Evolutionary conservation across 2,888 invertebrate species (phyloP).

Genomic region (Anoncus sp.): DNA sequence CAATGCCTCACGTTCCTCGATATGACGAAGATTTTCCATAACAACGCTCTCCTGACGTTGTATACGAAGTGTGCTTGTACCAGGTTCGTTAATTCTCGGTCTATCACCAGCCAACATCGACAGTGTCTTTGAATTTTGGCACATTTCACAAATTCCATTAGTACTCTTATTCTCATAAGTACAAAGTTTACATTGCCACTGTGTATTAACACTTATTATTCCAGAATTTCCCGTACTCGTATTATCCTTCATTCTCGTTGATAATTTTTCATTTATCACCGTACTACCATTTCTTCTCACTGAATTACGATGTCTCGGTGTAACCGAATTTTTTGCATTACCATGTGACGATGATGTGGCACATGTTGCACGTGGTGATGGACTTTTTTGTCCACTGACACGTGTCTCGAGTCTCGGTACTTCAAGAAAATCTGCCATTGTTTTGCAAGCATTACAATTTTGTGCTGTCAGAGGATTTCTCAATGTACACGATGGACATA

Average conservation of each 20-base stretch:
- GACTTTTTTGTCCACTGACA: constrained; percentile 78
- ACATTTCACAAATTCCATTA: constrained; percentile 89
- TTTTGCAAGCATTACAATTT: constrained; percentile 91
- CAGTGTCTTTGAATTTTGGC: constrained; percentile 86
- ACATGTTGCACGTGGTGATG: constrained; percentile 76
- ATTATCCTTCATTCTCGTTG: constrained; percentile 76
- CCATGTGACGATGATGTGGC: constrained; percentile 64
- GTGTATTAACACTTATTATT: constrained; percentile 38
- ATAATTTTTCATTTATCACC: constrained; percentile 74
- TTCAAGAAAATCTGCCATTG: constrained; percentile 83
- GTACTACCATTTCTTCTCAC: constrained; percentile 77
- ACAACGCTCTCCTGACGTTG: constrained; percentile 90
- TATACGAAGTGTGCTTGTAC: constrained; percentile 82
- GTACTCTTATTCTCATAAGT: constrained; percentile 90
- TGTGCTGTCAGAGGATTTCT: constrained; percentile 89
- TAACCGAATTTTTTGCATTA: constrained; percentile 76
- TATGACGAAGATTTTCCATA: constrained; percentile 91
- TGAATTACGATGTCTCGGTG: constrained; percentile 80
- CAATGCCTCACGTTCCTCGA: constrained; percentile 94
- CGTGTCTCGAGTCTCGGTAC: constrained; percentile 76
- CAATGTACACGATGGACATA: constrained; percentile 89
- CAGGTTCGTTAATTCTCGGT: constrained; percentile 79
- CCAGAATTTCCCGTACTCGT: background rate
- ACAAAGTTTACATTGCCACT: constrained; percentile 92
- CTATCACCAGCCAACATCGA: constrained; percentile 78